Percentiles rank a stretch among this genome's conserved stretches.
Evolutionary conservation across 2,113 vertebrate genomes (phyloP).

Genomic region (Leptosomus discolor): DNA sequence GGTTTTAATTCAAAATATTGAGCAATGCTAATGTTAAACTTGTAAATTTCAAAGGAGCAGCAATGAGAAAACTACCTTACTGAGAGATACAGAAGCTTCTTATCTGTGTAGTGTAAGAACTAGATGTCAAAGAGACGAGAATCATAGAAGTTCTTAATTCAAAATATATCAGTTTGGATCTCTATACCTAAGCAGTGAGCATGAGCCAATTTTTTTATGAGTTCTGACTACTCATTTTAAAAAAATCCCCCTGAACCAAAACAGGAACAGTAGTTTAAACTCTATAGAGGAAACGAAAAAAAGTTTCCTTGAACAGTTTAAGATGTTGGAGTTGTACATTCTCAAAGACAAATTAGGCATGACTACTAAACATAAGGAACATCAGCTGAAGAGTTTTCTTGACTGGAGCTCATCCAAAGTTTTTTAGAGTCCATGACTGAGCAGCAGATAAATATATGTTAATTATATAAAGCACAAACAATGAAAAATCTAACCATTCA

Average conservation of each 20-base stretch:
- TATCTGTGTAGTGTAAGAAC: neutral
- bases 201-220: neutral
- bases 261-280: neutral
- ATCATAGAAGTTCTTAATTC: neutral
- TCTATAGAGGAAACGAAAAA: neutral
- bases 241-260: neutral
- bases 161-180: neutral
- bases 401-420: neutral
- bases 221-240: neutral
- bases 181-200: neutral
- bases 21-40: neutral
- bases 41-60: neutral
- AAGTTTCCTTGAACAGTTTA: neutral
- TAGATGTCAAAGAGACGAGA: neutral
- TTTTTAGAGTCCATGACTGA: neutral
- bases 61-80: neutral
- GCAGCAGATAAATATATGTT: neutral
- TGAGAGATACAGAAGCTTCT: neutral
- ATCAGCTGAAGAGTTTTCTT: neutral
- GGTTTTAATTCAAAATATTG: neutral
- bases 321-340: neutral
- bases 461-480: neutral
- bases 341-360: neutral
- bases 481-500: neutral
- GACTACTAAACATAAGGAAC: neutral